Base-by-base conservation (phyloP, 2,113 vertebrate genomes). In the Telmatochromis brachygnathus region DNA sequence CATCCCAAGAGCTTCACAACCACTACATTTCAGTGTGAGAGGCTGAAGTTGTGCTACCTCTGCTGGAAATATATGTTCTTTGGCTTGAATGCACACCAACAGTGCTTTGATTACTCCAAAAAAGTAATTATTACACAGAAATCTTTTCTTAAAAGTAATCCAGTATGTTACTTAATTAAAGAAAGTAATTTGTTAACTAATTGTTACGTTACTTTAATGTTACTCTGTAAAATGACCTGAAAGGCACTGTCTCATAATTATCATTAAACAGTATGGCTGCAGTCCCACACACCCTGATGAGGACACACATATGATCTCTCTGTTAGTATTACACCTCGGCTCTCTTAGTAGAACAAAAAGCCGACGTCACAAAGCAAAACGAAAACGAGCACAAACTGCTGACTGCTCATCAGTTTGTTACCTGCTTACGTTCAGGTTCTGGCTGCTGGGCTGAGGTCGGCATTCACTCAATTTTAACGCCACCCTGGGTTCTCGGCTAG, bases 21-120 rank as follows among this genome's bases (percentile, higher is more conserved):
- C 68, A 4, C 37, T 17, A 73, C 21, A 81, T 21, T 42, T 42
- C 51, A 56, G 51, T 56, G 51, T 42, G 79, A 42, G 4, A 56
- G 37, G 7, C 13, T 55, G 21, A 55, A 1, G 9, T 37, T 23
- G 51, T 28, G 79, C 54, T 39, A 39, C 79, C 19, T 81, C 53
- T 81, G 53, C 30, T 81, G 51, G 79, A 42, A 81, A 56, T 42
- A 80, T 7, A 10, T 56, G 30, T 42, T 56, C 7, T 54, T 81
- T 35, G 33, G 79, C 33, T 51, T 81, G 14, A 55, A 19, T 56
- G 33, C 8, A n/a, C 13, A 81, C 0, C 17, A 37, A n/a, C 17
- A 65, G 6, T 65, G 30, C 60, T 37, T 37, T 5, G 14, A 60
- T 60, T 33, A 62, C 58, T 19, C 28, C 28, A 19, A 60, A 60